Base-by-base conservation (phyloP, 2,888 invertebrate genomes). In the Chymomyza amoena region DNA sequence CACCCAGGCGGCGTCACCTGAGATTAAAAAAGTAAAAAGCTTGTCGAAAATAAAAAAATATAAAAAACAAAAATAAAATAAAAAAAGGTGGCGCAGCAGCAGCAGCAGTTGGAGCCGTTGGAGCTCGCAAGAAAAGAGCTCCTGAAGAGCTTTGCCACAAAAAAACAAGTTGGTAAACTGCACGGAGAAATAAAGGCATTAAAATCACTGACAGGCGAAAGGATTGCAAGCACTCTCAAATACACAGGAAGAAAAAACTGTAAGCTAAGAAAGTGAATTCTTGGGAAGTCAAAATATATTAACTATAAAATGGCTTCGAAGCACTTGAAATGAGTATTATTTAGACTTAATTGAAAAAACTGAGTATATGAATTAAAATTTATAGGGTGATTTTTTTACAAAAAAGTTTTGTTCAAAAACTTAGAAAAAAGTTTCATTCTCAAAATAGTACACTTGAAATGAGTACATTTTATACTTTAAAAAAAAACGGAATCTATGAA, bases 1-100 rank as follows among this genome's bases (percentile, higher is more conserved):
- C 90, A 88, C 90, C 90, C 90, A 90, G 84, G 90, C 90, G 91
- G 89, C 91, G 90, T 90, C 91, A 90, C 91, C 90, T 90, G 90
- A 90, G 90, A 90, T 90, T 90, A 90, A 90, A 90, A 90, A 87
- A 81, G 83, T 84, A 84, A 87, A 84, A 87, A 87, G 83, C 85
- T 84, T 77, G 87, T 87, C 87, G 83, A 87, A 83, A 81, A 78
- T 81, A 78, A 86, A 84, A 78, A 78, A 76, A 66, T 32, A 75
- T 65, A 64, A 67, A 52, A 77, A 59, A 75, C 70, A 67, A 62
- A 75, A 64, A 61, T 61, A 70, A 56, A 62, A 63, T 16, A 61
- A 18, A 52, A 18, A 52, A 61, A 52, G 52, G 60, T 54, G 32
- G 54, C 36, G 45, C 36, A 68, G 57, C 62, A 36, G 51, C 51